Percentiles rank a stretch among this genome's conserved stretches.
phyloP scores from a whole-genome alignment of 2,797 vertebrate species.

The Chaunax sp. region DNA sequence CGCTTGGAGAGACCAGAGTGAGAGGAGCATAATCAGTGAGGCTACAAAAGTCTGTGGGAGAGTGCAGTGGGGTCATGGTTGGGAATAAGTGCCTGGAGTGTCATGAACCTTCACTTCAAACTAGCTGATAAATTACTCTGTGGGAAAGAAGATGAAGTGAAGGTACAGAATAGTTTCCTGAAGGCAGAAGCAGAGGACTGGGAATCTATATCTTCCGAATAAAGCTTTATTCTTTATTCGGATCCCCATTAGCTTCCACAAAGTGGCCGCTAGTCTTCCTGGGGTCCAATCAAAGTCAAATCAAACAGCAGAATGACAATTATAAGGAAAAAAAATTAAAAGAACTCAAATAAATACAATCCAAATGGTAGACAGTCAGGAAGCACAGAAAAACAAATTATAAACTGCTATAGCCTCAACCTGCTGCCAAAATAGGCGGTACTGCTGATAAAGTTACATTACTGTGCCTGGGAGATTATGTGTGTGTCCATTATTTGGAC shows the following conservation, averaged over 20 bases:
- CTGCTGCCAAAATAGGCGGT: slow-evolving; percentile 13
- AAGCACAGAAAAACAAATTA: too few species aligned
- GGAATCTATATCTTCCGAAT: slow-evolving; percentile 3
- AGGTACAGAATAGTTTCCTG: slow-evolving; percentile 22
- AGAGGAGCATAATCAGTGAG: slow-evolving; percentile 55
- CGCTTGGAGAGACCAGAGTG: slow-evolving; percentile 40
- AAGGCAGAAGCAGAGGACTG: slow-evolving; percentile 23
- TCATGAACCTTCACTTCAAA: slow-evolving; percentile 50
- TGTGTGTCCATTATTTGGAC: slow-evolving; percentile 18
- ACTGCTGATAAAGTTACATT: slow-evolving; percentile 1
- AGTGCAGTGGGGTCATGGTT: slow-evolving; percentile 50
- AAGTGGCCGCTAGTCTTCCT: too few species aligned
- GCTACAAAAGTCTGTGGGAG: slow-evolving; percentile 66
- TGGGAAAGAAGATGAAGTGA: slow-evolving; percentile 15
- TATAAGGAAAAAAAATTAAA: too few species aligned
- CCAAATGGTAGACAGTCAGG: too few species aligned
- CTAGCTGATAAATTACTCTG: slow-evolving; percentile 42
- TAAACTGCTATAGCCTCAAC: slow-evolving; percentile 4
- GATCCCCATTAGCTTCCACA: too few species aligned
- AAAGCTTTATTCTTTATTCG: too few species aligned
- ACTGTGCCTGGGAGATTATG: background rate
- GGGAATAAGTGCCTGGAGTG: slow-evolving; percentile 45
- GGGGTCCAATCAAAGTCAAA: too few species aligned
- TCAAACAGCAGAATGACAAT: too few species aligned
- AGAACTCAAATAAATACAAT: too few species aligned